phyloP scores from a whole-genome alignment of 2,888 invertebrate species.

The Thymelicus acteon region DNA sequence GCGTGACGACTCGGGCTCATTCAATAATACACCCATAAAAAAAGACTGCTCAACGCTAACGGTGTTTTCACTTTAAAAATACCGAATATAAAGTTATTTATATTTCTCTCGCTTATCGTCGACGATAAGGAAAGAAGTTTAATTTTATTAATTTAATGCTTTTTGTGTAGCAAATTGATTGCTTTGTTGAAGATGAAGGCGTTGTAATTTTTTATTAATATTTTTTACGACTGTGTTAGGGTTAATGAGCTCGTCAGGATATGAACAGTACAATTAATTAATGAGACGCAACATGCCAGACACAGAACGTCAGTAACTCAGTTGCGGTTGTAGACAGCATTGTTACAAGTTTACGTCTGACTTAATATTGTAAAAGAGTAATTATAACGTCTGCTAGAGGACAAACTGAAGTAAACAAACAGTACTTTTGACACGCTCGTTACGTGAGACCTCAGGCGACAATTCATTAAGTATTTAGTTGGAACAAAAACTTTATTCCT shows the following conservation, averaged over 20 bases:
- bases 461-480: background rate
- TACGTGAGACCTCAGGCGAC: background rate
- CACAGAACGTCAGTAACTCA: background rate
- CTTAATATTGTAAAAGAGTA: background rate
- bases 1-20: too few species aligned
- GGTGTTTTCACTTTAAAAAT: too few species aligned
- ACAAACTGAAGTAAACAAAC: background rate
- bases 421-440: background rate
- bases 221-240: background rate
- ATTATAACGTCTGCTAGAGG: background rate
- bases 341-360: background rate
- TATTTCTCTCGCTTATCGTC: conserved; percentile 1
- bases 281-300: background rate
- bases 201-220: background rate
- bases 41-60: too few species aligned
- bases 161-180: conserved; percentile 19
- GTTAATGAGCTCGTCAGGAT: background rate
- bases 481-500: background rate
- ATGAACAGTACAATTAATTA: background rate
- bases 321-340: background rate
- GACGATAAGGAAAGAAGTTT: background rate
- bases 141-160: conserved; percentile 3
- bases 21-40: too few species aligned
- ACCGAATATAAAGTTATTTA: too few species aligned
- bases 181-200: background rate